Base-by-base conservation (phyloP, 2,797 vertebrate species). In the Apodemus agrarius region DNA sequence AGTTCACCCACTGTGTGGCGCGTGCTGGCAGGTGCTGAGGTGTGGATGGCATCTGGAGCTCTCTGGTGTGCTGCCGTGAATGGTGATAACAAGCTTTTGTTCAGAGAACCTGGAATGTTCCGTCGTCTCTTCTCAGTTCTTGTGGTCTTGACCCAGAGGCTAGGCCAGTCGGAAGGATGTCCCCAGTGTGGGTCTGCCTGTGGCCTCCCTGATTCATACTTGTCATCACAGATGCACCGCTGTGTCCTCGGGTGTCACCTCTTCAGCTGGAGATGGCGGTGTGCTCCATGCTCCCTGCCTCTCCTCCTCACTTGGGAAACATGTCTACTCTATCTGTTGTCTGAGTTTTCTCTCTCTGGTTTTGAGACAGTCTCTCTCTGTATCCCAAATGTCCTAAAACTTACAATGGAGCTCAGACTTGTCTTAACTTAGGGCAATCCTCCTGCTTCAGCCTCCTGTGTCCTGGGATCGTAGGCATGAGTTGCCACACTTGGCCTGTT, bases 271-370 rank as follows among this genome's bases (percentile, higher is more conserved):
- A 57, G 29, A 57, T 72, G 65, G 40, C 26, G 40, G 31, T 49
- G 12, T 52, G 52, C 52, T 52, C 52, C 49, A 10, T 52, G 52
- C 10, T 49, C 17, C 14, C 14, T 14, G 29, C 29, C 46, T 13
- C 0, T 14, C 29, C 37, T 2, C 0, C 22, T 57, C 74, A 3
- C 12, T 34, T 52, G 12, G 0, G 11, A 26, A 19, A 14, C 19
- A 3, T 17, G 57, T 49, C 19, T 2, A 17, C 46, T 29, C 7
- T 49, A 16, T 57, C 85, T n/a, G 43, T 9, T 61, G 74, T 19
- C 13, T 61, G 61, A 59, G 34, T 87, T 54, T 40, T 59, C 16
- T 22, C 52, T 75, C 52, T 74, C n/a, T 72, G 13, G 34, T 75
- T 88, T 61, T 75, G 54, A 46, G 37, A 76, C 19, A 88, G 52